Percentiles rank a stretch among this genome's conserved stretches.
Evolutionary conservation across 2,797 vertebrate genomes (phyloP).

Genomic region (Iguana delicatissima): DNA sequence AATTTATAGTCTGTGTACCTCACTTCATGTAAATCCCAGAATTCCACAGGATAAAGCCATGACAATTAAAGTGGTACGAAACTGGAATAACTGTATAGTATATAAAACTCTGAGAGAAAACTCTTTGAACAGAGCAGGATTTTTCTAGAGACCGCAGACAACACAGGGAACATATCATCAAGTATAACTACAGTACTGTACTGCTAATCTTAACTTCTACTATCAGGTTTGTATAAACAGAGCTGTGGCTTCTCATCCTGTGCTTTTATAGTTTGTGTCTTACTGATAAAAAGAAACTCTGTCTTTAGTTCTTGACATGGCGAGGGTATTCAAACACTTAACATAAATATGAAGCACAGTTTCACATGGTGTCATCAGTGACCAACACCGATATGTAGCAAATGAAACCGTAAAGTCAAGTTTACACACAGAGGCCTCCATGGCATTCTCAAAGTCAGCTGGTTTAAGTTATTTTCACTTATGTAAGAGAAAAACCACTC

Average conservation of each 20-base stretch:
- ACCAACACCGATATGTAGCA: constrained; percentile 51
- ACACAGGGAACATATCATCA: constrained; percentile 31
- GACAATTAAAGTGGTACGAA: no score
- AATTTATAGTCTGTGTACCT: no score
- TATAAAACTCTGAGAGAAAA: not conserved
- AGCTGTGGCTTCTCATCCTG: constrained; percentile 47
- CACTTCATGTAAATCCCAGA: no score
- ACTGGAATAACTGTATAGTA: no score
- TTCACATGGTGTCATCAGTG: constrained; percentile 54
- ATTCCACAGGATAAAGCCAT: no score
- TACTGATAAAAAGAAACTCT: constrained; percentile 49
- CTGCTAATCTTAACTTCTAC: not conserved
- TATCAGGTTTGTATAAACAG: not conserved
- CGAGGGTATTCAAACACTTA: constrained; percentile 20
- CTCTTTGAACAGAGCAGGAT: not conserved
- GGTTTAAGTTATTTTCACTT: constrained; percentile 74
- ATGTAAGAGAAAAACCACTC: constrained; percentile 71
- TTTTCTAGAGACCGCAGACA: constrained; percentile 5
- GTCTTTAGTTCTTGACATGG: constrained; percentile 43
- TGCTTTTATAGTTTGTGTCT: constrained; percentile 46
- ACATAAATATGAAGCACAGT: constrained; percentile 9
- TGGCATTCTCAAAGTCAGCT: constrained; percentile 60
- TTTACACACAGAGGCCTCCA: constrained; percentile 18
- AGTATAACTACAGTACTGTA: constrained; percentile 44
- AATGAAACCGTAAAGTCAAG: constrained; percentile 49